Evolutionary conservation across 2,797 vertebrate species (phyloP).

Genomic region (Momotus momota): DNA sequence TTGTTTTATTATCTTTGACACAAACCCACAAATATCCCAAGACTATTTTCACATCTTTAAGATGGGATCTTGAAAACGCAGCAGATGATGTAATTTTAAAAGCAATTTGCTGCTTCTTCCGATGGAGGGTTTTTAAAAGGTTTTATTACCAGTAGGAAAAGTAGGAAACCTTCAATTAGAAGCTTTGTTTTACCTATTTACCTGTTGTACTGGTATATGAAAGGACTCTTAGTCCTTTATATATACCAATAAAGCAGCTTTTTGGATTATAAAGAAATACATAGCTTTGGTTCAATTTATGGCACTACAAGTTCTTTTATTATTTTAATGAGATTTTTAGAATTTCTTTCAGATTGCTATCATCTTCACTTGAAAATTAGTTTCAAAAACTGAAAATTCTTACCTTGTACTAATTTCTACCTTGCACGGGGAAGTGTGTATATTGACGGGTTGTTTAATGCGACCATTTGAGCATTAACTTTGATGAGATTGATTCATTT

Average conservation of each 20-base stretch:
- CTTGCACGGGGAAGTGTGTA: background rate
- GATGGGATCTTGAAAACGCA: background rate
- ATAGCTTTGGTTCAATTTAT: background rate
- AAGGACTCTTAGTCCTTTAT: background rate
- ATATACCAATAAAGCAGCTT: background rate
- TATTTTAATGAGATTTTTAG: background rate
- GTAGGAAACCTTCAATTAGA: background rate
- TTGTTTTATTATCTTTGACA: background rate
- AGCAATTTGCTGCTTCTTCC: background rate
- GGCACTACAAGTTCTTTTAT: background rate
- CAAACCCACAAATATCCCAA: background rate
- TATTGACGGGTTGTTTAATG: background rate
- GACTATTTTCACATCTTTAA: background rate
- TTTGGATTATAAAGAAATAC: background rate
- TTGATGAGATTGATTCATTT: background rate
- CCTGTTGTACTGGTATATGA: background rate
- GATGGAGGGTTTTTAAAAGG: background rate
- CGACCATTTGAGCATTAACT: background rate
- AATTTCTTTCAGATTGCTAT: background rate
- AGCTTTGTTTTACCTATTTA: background rate
- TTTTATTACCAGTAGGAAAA: background rate
- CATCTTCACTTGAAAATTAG: background rate
- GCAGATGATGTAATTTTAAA: background rate
- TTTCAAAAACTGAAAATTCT: background rate
- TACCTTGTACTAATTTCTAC: background rate